Evolutionary conservation across 2,888 invertebrate genomes (phyloP), one percentile per base, ranked within the genome.

Genomic region (Agonopterix subpropinquella): DNA sequence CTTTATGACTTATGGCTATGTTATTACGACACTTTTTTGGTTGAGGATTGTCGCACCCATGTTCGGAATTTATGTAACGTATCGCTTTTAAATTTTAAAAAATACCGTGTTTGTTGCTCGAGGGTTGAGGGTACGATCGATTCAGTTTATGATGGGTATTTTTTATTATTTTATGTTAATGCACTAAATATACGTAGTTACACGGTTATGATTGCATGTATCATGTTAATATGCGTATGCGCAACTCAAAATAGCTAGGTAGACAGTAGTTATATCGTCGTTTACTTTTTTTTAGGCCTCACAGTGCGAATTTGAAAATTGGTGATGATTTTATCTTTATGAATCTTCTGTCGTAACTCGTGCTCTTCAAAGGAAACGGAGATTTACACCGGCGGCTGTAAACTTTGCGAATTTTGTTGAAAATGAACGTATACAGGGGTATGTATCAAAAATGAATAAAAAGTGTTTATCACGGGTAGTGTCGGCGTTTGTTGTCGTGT

Each of bases 161-260:
- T 79, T 74, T 83, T 78, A 77, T 77, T 76, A 80, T 77, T 70
- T 76, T 79, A 83, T 79, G 81, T 73, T 77, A 80, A 81, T 76
- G 65, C 64, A 70, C 68, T 77, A 80, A 82, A 79, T 28, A 5
- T 77, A 71, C 65, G 73, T 68, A 75, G 74, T 68, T 74, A 71
- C 67, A 59, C 47, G 64, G 57, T 59, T 62, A 67, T 63, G 63
- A 66, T 65, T 65, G 58, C 65, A 57, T 61, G 55, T 59, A 58
- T 58, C 59, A 52, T 53, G 54, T 55, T 58, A 59, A 58, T 60
- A 53, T 54, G 53, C 49, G 47, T 36, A 51, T 41, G 28, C 28
- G 50, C 46, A 46, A 48, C 43, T 51, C 45, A 44, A 52, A 49
- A 46, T 48, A 39, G 45, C 45, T 51, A 51, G 47, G 44, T 45